A percentile compares a stretch with the other conserved stretches of the same genome.
phyloP scores from a whole-genome alignment of 2,797 vertebrate genomes.

The Melanogrammus aeglefinus region DNA sequence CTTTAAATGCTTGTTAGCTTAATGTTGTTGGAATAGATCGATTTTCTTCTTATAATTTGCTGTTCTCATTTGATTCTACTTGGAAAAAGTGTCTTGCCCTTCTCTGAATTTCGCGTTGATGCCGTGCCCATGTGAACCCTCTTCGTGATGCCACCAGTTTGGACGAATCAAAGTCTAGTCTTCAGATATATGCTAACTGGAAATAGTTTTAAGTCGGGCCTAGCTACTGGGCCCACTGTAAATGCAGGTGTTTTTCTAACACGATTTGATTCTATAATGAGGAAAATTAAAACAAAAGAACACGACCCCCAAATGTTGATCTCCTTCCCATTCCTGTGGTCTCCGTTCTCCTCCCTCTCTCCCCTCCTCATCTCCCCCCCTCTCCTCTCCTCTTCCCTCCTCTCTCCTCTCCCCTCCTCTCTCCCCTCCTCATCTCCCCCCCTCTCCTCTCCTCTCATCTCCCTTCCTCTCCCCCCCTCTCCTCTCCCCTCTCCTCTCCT shows the following conservation, averaged over 20 bases:
- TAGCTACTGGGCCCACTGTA: background rate
- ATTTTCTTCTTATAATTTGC: background rate
- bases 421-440: too few relatives aligned
- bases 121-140: background rate
- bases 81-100: background rate
- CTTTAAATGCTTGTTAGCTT: background rate
- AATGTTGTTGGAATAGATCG: background rate
- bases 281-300: too few relatives aligned
- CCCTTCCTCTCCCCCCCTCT: too few relatives aligned
- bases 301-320: too few relatives aligned
- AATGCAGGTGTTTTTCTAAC: background rate
- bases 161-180: background rate
- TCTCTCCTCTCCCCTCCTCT: too few relatives aligned
- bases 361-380: too few relatives aligned
- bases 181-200: background rate
- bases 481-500: too few relatives aligned
- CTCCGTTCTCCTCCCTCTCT: too few relatives aligned
- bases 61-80: background rate
- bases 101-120: too few relatives aligned
- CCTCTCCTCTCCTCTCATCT: too few relatives aligned
- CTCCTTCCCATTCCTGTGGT: background rate
- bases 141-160: background rate
- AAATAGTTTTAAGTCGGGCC: background rate
- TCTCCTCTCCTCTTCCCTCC: too few relatives aligned
- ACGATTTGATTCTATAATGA: too few relatives aligned